These are phyloP conservation scores for Torymus auratus DNA, from an alignment of 2,888 invertebrate genomes.

Conservation along the genomic window DNA sequence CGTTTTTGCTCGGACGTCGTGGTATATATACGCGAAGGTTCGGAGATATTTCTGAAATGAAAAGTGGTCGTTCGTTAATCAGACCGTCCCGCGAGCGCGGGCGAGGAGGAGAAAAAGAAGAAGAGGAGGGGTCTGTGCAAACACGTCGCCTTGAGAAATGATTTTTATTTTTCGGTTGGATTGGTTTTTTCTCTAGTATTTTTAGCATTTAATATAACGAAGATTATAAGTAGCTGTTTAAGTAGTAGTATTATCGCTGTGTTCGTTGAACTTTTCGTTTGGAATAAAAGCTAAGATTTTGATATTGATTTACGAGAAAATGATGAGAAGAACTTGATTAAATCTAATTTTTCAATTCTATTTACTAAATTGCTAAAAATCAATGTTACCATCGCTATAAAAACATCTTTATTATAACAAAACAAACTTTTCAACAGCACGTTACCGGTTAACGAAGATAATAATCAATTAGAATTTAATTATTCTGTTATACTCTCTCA, in stretches of 20 bases:
- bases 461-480: constrained; percentile 30
- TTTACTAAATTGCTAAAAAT: too few relatives aligned
- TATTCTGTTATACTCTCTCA: not conserved
- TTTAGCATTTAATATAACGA: not conserved
- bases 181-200: constrained; percentile 34
- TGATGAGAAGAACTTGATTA: too few relatives aligned
- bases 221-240: not conserved
- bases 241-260: too few relatives aligned
- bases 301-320: too few relatives aligned
- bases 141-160: constrained; percentile 56
- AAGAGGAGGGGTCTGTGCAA: constrained; percentile 19
- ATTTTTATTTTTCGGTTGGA: constrained; percentile 47
- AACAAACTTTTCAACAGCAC: too few relatives aligned
- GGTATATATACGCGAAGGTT: constrained; percentile 55
- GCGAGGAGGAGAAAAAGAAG: not conserved
- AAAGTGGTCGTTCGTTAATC: constrained; percentile 74
- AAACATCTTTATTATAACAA: too few relatives aligned
- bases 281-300: too few relatives aligned
- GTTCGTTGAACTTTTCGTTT: too few relatives aligned
- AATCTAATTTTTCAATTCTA: too few relatives aligned
- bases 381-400: too few relatives aligned
- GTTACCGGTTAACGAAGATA: not conserved
- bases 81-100: constrained; percentile 66
- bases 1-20: constrained; percentile 62
- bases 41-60: constrained; percentile 69